Percentiles rank a stretch among this genome's conserved stretches.
Conservation (phyloP, 2,113 vertebrate genomes). For the Talpa occidentalis region DNA sequence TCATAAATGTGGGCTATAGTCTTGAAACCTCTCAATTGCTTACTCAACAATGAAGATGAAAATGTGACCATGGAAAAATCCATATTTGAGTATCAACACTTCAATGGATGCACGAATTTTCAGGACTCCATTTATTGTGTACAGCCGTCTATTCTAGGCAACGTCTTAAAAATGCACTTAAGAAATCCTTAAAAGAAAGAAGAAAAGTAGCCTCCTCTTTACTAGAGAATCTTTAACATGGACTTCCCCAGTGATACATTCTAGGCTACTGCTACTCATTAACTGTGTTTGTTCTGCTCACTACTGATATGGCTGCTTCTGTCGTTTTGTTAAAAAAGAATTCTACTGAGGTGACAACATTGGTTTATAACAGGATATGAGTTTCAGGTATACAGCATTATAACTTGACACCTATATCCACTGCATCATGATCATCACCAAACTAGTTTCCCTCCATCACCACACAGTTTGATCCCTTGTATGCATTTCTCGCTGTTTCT, state of each 20-base stretch:
- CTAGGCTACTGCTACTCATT: too few relatives aligned
- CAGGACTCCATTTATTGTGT: background rate
- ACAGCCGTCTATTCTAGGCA: background rate
- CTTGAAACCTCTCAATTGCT: background rate
- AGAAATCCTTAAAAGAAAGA: background rate
- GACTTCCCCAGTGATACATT: background rate
- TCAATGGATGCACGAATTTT: background rate
- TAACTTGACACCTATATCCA: background rate
- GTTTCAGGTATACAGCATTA: background rate
- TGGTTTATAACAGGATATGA: background rate
- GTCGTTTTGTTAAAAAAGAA: too few relatives aligned
- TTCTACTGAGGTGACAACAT: background rate
- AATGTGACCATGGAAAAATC: background rate
- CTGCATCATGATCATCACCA: background rate
- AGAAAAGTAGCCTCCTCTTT: background rate
- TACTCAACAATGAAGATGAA: background rate
- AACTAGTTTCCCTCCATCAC: background rate
- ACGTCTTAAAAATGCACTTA: background rate
- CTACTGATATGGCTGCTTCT: background rate
- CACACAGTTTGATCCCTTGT: background rate
- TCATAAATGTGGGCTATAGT: background rate
- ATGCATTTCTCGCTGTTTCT: background rate
- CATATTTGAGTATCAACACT: background rate
- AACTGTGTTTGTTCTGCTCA: too few relatives aligned
- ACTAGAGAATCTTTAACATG: background rate